A percentile compares a stretch with the other conserved stretches of the same genome.
phyloP scores from a whole-genome alignment of 2,113 vertebrate genomes.

The Trogon surrucura region DNA sequence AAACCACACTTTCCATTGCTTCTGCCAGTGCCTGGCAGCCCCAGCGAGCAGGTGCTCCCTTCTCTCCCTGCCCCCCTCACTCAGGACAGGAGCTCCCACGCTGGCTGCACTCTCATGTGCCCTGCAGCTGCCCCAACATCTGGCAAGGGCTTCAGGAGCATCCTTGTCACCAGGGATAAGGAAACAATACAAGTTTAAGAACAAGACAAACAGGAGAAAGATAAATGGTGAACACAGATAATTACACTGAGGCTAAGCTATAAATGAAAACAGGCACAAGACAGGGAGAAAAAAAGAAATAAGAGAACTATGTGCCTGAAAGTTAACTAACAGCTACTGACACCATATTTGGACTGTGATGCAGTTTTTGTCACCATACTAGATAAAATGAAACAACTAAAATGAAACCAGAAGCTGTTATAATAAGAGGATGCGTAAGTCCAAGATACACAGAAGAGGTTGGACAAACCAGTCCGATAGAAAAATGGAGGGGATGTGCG shows the following conservation, averaged over 20 bases:
- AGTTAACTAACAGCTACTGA: neutral
- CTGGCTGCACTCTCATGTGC: rapidly evolving
- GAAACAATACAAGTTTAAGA: neutral
- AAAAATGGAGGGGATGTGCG: rapidly evolving
- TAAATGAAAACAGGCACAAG: neutral
- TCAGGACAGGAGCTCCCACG: neutral
- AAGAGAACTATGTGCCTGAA: neutral
- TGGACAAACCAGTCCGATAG: neutral
- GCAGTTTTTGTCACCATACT: neutral
- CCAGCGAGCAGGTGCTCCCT: neutral
- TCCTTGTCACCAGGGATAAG: rapidly evolving
- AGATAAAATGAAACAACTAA: neutral
- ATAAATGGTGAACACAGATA: neutral
- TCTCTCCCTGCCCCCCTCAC: neutral
- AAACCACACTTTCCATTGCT: neutral
- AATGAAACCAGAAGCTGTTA: neutral
- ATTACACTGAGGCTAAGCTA: neutral
- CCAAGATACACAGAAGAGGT: neutral
- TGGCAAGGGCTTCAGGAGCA: neutral
- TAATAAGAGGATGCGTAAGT: neutral
- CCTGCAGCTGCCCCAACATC: neutral
- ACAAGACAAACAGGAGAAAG: neutral
- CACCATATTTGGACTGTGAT: neutral
- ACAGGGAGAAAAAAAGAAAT: neutral
- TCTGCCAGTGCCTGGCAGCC: neutral